Evolutionary conservation across 2,888 invertebrate species (phyloP), one percentile per base, ranked within the genome.

Genomic region (Drosophila anceps): DNA sequence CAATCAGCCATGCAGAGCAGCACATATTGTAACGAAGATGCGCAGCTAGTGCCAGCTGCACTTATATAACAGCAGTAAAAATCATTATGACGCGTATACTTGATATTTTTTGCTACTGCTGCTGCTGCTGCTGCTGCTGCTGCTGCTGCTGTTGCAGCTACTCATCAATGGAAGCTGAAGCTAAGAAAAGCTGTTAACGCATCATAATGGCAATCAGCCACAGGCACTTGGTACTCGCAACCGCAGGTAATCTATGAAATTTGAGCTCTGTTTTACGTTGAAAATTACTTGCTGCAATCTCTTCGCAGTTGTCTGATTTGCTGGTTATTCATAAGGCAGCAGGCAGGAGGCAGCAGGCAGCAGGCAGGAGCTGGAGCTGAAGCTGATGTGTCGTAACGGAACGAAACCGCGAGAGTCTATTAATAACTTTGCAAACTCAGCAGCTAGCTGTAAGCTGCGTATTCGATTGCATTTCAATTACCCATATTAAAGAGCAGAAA

Each of bases 1-100:
- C 13, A 55, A 12, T 12, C 4, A 29, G 15, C 4, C 24, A 24
- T 24, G 8, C 18, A 8, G n/a, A 39, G 27, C 44, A 35, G 44
- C 24, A 24, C 24, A 24, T 24, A 24, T 24, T 24, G 24, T 24
- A 24, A 24, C 24, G 24, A 24, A 24, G 24, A 24, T 24, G 24
- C 24, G 24, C 24, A 24, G 24, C 24, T 24, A n/a, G n/a, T n/a
- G n/a, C n/a, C n/a, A n/a, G n/a, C n/a, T n/a, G n/a, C n/a, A 44
- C 33, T 33, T 33, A 8, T 12, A 4, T 24, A 0, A 31, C n/a
- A 51, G 5, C 57, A 20, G 24, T 24, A 12, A 15, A 15, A 48
- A n/a, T 29, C 29, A 48, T 48, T 24, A 29, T 27, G 46, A 43
- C 59, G 59, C 69, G 71, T 60, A 64, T 72, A 18, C 64, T n/a